Evolutionary conservation across 1,140 invertebrate species (phyloP), one percentile per base, ranked within the genome.

Genomic region (Batillaria attramentaria): DNA sequence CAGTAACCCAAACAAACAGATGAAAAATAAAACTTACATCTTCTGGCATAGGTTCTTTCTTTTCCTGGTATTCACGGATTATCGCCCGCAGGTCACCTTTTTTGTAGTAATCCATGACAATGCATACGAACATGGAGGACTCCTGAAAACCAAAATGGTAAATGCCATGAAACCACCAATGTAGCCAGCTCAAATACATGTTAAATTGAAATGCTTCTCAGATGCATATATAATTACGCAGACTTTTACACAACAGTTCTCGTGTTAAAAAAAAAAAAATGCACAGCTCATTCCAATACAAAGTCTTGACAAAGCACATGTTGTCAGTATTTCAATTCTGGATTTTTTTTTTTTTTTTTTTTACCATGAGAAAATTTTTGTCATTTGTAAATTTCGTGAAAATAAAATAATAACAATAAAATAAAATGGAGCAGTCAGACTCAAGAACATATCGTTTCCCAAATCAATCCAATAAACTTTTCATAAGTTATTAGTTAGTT

Each of bases 61-160:
- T 84, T 46, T 84, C 80, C 74, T 86, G 81, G 72, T 85, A 82
- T 43, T 79, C 79, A 13, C 79, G 35, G n/a, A 88, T 82, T 10
- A 85, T 69, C 28, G 79, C 75, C 8, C 78, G 79, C 16, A 88
- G 79, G 76, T 86, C 84, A 54, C 88, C 87, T 50, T 86, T 81
- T 35, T 74, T 78, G 75, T 87, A 90, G 79, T 87, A 89, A 0
- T 90, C 86, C 84, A 86, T 90, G n/a, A 87, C 84, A 35, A 90
- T 87, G 70, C 87, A 86, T 57, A 90, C 79, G 72, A 85, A 90
- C 78, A 90, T 86, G 3, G 89, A 86, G 6, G 88, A 89, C 42
- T 84, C 82, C 89, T 90, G 79, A 37, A 79, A 81, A 18, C 76
- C 37, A 54, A 72, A 16, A 31, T 69, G 39, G n/a, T 28, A 69